Evolutionary conservation across 37 sponge, comb jelly and placozoan species (phyloP).

Genomic region (Crambe crambe): DNA sequence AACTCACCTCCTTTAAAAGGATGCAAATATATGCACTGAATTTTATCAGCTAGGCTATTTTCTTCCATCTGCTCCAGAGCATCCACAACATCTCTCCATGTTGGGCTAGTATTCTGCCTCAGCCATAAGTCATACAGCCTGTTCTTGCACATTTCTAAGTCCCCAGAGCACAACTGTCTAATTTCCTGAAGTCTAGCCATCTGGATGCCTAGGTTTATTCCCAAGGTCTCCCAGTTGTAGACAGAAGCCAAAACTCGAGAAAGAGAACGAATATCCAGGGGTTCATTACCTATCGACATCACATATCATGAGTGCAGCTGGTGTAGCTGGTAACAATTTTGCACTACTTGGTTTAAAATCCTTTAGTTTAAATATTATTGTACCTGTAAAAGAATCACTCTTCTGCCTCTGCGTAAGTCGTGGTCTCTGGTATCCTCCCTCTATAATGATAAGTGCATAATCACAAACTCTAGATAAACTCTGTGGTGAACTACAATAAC

Average conservation of each 20-base stretch:
- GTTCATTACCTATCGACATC: neutral
- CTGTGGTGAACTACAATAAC: too few relatives aligned
- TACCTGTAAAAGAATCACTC: too few relatives aligned
- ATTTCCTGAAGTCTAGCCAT: neutral
- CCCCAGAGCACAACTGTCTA: neutral
- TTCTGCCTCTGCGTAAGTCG: too few relatives aligned
- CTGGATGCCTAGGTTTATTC: slow-evolving; percentile 1
- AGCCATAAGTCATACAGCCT: neutral
- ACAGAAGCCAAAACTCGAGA: neutral
- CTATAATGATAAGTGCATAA: too few relatives aligned
- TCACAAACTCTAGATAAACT: too few relatives aligned
- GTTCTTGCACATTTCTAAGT: neutral
- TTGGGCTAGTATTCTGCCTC: neutral
- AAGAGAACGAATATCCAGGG: neutral
- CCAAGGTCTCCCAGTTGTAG: neutral
- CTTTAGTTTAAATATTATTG: too few relatives aligned
- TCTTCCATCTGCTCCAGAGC: slow-evolving; percentile 12
- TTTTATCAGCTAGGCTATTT: neutral
- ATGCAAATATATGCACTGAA: neutral
- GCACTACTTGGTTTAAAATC: too few relatives aligned
- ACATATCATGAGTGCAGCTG: too few relatives aligned
- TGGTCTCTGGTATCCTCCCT: too few relatives aligned
- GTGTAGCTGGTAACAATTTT: too few relatives aligned
- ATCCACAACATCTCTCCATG: slow-evolving; percentile 10
- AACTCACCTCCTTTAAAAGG: neutral